Evolutionary conservation across 2,888 invertebrate species (phyloP).

Genomic region (Tetragonula carbonaria): DNA sequence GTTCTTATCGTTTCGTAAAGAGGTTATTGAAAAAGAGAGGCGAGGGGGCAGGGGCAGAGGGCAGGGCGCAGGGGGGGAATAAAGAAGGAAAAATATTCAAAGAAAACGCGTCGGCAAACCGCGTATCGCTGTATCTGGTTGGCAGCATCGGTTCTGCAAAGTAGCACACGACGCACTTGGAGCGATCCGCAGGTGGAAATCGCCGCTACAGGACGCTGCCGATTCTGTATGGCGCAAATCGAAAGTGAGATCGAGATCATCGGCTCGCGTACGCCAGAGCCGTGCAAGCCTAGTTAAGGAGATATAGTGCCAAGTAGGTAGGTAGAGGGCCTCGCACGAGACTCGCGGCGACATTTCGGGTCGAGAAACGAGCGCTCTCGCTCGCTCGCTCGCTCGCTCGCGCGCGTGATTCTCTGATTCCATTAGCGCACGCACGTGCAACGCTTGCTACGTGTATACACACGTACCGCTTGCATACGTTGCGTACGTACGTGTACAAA

Average conservation of each 20-base stretch:
- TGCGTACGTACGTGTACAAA: conserved; percentile 26
- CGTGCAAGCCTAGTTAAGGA: conserved; percentile 71
- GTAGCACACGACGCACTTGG: background rate
- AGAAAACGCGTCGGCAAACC: background rate
- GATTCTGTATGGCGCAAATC: conserved; percentile 69
- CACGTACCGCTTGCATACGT: conserved; percentile 14
- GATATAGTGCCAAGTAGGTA: conserved; percentile 74
- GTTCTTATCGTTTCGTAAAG: no score
- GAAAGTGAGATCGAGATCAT: conserved; percentile 75
- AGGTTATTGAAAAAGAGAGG: background rate
- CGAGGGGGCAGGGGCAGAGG: no score
- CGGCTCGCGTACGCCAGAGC: background rate
- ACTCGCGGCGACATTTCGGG: conserved; percentile 53
- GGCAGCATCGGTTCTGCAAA: background rate
- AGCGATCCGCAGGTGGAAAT: conserved; percentile 58
- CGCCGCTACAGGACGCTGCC: conserved; percentile 26
- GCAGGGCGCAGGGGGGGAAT: no score
- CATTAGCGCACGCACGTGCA: conserved; percentile 22
- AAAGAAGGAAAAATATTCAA: background rate
- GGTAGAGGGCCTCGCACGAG: conserved; percentile 59
- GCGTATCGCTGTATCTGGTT: background rate
- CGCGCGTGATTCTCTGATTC: conserved; percentile 12
- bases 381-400: conserved; percentile 12
- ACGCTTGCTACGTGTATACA: background rate
- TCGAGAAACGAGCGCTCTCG: background rate